A percentile compares a stretch with the other conserved stretches of the same genome.
Conservation (phyloP, 2,888 invertebrate species). For the Congeria kusceri region DNA sequence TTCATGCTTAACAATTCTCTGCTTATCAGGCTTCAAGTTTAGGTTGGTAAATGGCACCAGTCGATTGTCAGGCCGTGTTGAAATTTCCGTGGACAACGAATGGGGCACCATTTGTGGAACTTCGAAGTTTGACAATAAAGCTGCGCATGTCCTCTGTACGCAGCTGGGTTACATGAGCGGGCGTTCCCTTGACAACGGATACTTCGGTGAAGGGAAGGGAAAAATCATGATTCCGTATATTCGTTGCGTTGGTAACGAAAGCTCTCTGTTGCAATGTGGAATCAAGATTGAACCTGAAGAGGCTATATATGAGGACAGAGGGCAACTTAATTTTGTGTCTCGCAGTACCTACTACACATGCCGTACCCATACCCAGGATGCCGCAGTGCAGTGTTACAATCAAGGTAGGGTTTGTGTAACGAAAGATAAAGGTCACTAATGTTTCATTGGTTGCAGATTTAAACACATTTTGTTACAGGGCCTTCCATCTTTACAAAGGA, state of each 20-base stretch:
- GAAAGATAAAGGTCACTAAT: too few species aligned
- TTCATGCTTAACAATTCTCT: background rate
- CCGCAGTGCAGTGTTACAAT: slow-evolving; percentile 73
- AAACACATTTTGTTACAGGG: too few species aligned
- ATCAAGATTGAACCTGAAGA: slow-evolving; percentile 64
- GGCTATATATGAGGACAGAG: slow-evolving; percentile 43
- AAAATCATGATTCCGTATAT: slow-evolving; percentile 81
- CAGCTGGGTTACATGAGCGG: slow-evolving; percentile 74
- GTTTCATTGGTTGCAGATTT: too few species aligned
- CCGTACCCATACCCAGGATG: slow-evolving; percentile 66
- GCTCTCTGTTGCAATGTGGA: slow-evolving; percentile 75
- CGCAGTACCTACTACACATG: slow-evolving; percentile 66
- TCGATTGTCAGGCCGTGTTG: slow-evolving; percentile 85
- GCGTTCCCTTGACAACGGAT: slow-evolving; percentile 62
- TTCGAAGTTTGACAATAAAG: slow-evolving; percentile 88
- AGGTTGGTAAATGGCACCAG: slow-evolving; percentile 59
- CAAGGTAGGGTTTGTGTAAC: slow-evolving; percentile 54
- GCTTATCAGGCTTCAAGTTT: slow-evolving; percentile 56
- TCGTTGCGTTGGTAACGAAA: slow-evolving; percentile 76
- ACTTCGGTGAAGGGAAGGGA: slow-evolving; percentile 77
- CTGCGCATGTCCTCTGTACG: slow-evolving; percentile 87
- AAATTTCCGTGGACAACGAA: slow-evolving; percentile 89
- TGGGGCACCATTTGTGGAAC: slow-evolving; percentile 92
- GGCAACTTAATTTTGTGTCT: slow-evolving; percentile 51
- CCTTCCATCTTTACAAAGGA: too few species aligned